Evolutionary conservation across 2,113 vertebrate genomes (phyloP).

Genomic region (Pipra filicauda): DNA sequence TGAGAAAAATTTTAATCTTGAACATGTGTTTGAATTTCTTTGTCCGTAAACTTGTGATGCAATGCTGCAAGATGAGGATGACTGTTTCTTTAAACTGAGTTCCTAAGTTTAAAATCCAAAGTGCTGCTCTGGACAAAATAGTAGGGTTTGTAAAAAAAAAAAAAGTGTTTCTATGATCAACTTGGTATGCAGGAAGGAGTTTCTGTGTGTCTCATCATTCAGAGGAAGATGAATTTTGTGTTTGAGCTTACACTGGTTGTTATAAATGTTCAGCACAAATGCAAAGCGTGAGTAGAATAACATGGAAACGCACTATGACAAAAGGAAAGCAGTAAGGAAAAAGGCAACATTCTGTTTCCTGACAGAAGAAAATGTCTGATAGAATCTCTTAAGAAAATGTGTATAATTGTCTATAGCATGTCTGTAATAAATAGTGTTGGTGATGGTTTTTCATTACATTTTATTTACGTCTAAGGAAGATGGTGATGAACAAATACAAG

Average conservation of each 20-base stretch:
- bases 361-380: not conserved
- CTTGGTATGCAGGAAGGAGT: not conserved
- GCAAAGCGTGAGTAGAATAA: not conserved
- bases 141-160: not conserved
- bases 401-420: not conserved
- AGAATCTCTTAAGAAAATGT: not conserved
- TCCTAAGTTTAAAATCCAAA: not conserved
- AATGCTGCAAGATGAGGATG: not conserved
- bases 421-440: not conserved
- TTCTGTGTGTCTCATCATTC: not conserved
- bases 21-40: not conserved
- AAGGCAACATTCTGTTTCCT: not conserved
- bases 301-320: not conserved
- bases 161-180: not conserved
- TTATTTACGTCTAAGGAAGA: not conserved
- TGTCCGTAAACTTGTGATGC: not conserved
- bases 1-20: not conserved
- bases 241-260: not conserved
- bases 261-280: conserved; percentile 8
- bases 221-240: not conserved
- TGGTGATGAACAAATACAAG: not conserved
- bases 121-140: not conserved
- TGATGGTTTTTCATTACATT: not conserved
- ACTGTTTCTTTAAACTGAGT: not conserved
- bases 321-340: not conserved